Conservation (phyloP, 1,140 invertebrate species). For the Drosophila persimilis region DNA sequence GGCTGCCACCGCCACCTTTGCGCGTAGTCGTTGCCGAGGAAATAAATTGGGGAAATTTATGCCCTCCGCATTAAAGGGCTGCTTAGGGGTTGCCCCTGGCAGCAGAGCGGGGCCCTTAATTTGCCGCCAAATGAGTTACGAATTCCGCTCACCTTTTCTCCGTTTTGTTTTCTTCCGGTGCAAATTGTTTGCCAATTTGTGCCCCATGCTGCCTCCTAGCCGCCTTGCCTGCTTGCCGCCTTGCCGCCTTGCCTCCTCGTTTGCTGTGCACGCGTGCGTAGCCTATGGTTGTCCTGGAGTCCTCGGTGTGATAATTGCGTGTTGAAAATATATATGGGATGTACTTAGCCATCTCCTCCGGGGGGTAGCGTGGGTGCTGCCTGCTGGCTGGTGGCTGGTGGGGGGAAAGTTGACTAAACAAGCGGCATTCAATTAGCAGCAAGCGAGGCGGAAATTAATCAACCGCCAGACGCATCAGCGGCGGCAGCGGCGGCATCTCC, state of each 20-base stretch:
- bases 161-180: conserved; percentile 20
- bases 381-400: no score
- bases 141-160: conserved; percentile 56
- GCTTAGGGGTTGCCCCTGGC: conserved; percentile 14
- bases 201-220: no score
- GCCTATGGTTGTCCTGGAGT: conserved; percentile 36
- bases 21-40: conserved; percentile 22
- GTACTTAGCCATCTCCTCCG: background rate
- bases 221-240: conserved; percentile 10
- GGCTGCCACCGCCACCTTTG: conserved; percentile 28
- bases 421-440: conserved; percentile 61
- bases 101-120: conserved; percentile 44
- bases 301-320: conserved; percentile 53
- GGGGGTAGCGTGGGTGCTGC: background rate
- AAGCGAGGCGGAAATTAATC: conserved; percentile 66
- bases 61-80: conserved; percentile 56
- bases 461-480: conserved; percentile 38
- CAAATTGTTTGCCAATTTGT: conserved; percentile 66
- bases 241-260: no score
- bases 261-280: conserved; percentile 52
- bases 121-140: conserved; percentile 69
- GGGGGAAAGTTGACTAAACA: conserved; percentile 40
- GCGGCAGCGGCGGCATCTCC: conserved; percentile 5
- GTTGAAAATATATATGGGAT: conserved; percentile 39
- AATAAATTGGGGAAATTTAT: conserved; percentile 69